phyloP scores from a whole-genome alignment of 2,113 vertebrate species.

The Saiga tatarica region DNA sequence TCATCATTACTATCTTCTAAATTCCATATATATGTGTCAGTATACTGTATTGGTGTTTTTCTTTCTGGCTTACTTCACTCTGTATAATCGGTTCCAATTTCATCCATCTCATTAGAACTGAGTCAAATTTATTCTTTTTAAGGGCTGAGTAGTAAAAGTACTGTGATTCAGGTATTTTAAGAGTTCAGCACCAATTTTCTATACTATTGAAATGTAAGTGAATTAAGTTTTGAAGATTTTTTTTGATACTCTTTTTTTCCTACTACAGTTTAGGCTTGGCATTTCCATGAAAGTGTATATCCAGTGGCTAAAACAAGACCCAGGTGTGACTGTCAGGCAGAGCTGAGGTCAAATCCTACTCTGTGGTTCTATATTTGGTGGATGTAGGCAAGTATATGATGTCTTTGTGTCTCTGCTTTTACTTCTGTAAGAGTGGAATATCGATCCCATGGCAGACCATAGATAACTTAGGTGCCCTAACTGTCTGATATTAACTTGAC shows the following conservation, averaged over 20 bases:
- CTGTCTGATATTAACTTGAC: not conserved
- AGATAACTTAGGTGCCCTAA: not conserved
- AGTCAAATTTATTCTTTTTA: too few relatives aligned
- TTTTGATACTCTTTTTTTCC: not conserved
- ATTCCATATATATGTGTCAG: too few relatives aligned
- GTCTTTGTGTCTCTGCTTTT: not conserved
- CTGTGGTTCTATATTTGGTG: not conserved
- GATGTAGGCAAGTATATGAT: not conserved
- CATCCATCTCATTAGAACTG: too few relatives aligned
- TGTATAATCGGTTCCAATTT: too few relatives aligned
- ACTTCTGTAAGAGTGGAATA: not conserved
- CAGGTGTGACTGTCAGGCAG: not conserved
- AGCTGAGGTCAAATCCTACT: not conserved
- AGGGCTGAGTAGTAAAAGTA: too few relatives aligned
- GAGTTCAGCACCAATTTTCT: not conserved
- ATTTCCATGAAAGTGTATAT: not conserved
- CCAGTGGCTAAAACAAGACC: not conserved
- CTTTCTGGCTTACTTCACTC: too few relatives aligned
- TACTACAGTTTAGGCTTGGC: not conserved
- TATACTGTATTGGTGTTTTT: too few relatives aligned
- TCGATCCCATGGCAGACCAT: accelerated
- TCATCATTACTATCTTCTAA: too few relatives aligned
- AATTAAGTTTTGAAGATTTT: not conserved
- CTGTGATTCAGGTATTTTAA: not conserved
- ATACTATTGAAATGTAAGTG: not conserved